Evolutionary conservation across 2,113 vertebrate species (phyloP), one percentile per base, ranked within the genome.

Genomic region (Catharus bicknelli): DNA sequence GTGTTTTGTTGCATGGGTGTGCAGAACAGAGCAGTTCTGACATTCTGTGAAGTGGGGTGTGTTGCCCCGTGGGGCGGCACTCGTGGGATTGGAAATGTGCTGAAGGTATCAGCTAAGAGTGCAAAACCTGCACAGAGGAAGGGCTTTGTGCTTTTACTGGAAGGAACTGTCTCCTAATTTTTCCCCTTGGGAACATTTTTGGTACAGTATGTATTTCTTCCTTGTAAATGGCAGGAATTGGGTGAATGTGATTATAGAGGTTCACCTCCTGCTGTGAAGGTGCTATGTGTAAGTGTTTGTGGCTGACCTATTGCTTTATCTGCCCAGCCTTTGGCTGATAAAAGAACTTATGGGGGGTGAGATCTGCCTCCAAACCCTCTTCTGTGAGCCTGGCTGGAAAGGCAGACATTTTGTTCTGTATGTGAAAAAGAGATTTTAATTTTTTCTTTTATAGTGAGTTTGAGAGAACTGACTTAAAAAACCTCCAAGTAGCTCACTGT

Each of bases 381-480:
- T 69, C 72, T 0, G 0, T 36, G n/a, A 88, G 51, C 38, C 48
- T 42, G n/a, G 4, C 36, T 53, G 27, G 21, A 22, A 84, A 63
- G 25, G 36, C 59, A 63, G 27, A 13, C 25, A 21, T 90, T 86
- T 86, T 86, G 10, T 81, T 92, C 45, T 61, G 14, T 18, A 13
- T 21, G 3, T 59, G 26, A 51, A 75, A 83, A 86, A 45, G 25
- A 62, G 7, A 55, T 58, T 77, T 67, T 13, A 64, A 64, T 15
- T 40, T 55, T 86, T 63, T 54, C 13, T 47, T 88, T 61, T 55
- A 16, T 8, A 50, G 25, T 53, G 17, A 78, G 19, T 51, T 86
- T 59, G 36, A 86, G 55, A 86, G 30, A 72, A 42, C 26, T 83
- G 51, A 32, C 57, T 89, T 74, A 23, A 67, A 86, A 93, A 86